Conservation (phyloP, 1,140 invertebrate species). For the Helicoverpa zea region DNA sequence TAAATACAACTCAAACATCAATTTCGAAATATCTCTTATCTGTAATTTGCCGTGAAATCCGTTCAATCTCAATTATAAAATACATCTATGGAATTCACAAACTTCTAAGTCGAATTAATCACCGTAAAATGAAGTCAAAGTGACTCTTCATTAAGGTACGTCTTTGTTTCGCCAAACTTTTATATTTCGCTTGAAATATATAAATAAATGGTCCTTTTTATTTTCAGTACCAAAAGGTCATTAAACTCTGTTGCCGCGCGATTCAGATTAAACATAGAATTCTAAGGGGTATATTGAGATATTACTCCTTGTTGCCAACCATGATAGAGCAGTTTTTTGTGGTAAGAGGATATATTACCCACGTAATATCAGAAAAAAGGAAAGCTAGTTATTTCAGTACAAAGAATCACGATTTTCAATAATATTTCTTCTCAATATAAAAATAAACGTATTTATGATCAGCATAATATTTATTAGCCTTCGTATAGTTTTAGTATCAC, state of each 20-base stretch:
- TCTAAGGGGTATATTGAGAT: not conserved
- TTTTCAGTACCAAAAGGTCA: conserved; percentile 4
- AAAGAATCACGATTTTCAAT: too few relatives aligned
- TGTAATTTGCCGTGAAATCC: conserved; percentile 39
- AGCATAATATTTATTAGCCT: too few relatives aligned
- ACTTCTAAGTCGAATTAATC: conserved; percentile 49
- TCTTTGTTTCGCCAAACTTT: conserved; percentile 46
- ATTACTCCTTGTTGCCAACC: not conserved
- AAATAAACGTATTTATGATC: too few relatives aligned
- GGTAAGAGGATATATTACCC: not conserved
- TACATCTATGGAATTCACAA: conserved; percentile 35
- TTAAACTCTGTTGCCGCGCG: not conserved
- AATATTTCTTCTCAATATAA: too few relatives aligned
- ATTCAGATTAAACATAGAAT: not conserved
- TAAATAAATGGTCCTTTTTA: conserved; percentile 28
- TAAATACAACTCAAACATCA: conserved; percentile 31
- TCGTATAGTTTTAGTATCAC: too few relatives aligned
- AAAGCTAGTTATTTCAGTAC: not conserved
- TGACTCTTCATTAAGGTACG: conserved; percentile 42
- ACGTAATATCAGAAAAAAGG: not conserved
- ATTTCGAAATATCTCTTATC: conserved; percentile 26
- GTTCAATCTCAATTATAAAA: conserved; percentile 47
- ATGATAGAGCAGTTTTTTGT: not conserved
- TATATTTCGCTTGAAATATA: conserved; percentile 19
- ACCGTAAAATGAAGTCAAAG: conserved; percentile 45